Conservation (phyloP, 2,113 vertebrate genomes). For the Eublepharis macularius region DNA sequence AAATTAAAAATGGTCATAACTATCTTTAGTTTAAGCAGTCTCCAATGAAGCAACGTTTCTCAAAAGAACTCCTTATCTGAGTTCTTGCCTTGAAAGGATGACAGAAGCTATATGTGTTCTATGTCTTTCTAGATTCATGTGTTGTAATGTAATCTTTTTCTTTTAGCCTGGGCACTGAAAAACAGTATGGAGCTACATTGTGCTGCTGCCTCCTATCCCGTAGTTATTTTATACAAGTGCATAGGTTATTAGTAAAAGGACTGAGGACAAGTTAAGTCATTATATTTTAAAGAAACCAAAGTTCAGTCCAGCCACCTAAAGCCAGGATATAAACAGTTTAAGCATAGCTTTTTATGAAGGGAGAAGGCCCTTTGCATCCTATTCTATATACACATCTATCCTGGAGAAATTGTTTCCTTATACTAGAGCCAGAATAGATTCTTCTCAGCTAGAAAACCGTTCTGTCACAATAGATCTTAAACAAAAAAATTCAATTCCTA, state of each 20-base stretch:
- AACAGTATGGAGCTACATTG: background rate
- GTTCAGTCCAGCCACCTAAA: too few species aligned
- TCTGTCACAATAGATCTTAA: background rate
- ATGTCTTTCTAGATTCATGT: background rate
- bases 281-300: background rate
- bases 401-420: background rate
- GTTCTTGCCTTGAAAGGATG: background rate
- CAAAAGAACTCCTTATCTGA: background rate
- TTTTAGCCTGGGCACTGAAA: background rate
- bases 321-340: background rate
- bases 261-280: background rate
- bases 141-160: background rate
- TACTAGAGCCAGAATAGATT: background rate
- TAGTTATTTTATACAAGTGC: background rate
- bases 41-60: background rate
- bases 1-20: background rate
- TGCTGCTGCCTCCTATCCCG: background rate
- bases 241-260: background rate
- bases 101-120: background rate
- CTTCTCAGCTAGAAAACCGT: background rate
- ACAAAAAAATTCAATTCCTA: background rate
- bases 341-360: background rate
- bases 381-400: background rate
- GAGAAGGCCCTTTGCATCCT: background rate
- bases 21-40: background rate